Evolutionary conservation across 2,797 vertebrate species (phyloP).

Genomic region (Melanotaenia parkinsoni): DNA sequence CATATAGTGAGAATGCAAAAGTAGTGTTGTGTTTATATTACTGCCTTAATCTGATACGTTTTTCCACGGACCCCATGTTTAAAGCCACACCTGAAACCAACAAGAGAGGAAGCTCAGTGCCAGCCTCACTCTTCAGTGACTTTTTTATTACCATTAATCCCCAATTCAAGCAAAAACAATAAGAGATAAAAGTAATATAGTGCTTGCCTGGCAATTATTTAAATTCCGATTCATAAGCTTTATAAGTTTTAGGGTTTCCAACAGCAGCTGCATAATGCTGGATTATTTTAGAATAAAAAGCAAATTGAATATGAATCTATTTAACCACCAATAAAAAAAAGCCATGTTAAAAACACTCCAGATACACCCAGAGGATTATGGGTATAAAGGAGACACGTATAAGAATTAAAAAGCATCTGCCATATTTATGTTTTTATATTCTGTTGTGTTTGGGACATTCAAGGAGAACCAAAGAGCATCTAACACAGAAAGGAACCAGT

Average conservation of each 20-base stretch:
- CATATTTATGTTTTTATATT: not conserved
- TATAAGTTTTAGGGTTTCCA: not conserved
- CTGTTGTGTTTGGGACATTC: not conserved
- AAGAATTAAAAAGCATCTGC: not conserved
- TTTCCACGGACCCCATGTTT: slow-evolving; percentile 22
- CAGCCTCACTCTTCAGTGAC: slow-evolving; percentile 52
- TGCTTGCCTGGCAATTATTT: not conserved
- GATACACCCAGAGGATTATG: not conserved
- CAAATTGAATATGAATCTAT: not conserved
- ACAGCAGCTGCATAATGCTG: not conserved
- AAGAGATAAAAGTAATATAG: not conserved
- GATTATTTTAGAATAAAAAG: not conserved
- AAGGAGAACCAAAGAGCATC: not conserved
- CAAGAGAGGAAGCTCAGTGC: slow-evolving; percentile 6
- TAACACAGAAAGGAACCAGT: not conserved
- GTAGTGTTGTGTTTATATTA: slow-evolving; percentile 46
- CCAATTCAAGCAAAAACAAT: not conserved
- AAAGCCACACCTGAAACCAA: slow-evolving; percentile 1
- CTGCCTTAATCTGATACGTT: slow-evolving; percentile 23
- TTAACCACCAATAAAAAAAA: not conserved
- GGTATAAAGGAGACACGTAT: slow-evolving; percentile 4
- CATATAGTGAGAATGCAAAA: slow-evolving; percentile 38
- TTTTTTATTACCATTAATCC: not conserved
- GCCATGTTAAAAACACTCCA: slow-evolving; percentile 1
- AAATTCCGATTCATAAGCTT: not conserved